Evolutionary conservation across 2,113 vertebrate genomes (phyloP).

Genomic region (Romanogobio albipinnatus): DNA sequence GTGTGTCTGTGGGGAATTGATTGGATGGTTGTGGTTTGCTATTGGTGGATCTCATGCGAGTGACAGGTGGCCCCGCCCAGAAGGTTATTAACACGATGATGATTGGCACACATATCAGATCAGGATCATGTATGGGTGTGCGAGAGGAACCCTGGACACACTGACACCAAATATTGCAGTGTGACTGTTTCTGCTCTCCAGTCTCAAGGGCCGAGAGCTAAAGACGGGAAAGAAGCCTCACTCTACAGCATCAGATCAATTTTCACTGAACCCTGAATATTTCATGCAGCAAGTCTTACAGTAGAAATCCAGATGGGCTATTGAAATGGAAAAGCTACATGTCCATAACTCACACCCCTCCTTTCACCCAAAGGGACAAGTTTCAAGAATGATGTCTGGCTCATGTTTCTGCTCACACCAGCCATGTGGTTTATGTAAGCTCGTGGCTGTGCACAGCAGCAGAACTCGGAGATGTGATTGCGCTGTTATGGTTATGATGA

Average conservation of each 20-base stretch:
- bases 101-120: neutral
- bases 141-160: neutral
- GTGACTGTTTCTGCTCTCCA: conserved; percentile 67
- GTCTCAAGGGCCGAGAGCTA: conserved; percentile 83
- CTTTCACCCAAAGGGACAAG: conserved; percentile 63
- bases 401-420: conserved; percentile 72
- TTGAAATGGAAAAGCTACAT: conserved; percentile 64
- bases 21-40: no score
- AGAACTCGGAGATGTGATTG: conserved; percentile 51
- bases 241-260: conserved; percentile 83
- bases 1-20: no score
- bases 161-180: conserved; percentile 62
- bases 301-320: conserved; percentile 68
- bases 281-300: conserved; percentile 73
- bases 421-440: conserved; percentile 72
- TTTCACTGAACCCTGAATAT: conserved; percentile 86
- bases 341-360: conserved; percentile 58
- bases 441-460: conserved; percentile 59
- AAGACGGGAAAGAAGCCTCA: conserved; percentile 81
- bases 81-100: no score
- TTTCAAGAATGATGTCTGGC: conserved; percentile 71
- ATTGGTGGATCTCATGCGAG: no score
- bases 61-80: no score
- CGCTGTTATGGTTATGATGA: conserved; percentile 35
- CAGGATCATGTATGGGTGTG: neutral